A percentile compares a stretch with the other conserved stretches of the same genome.
Conservation (phyloP, 2,113 vertebrate species). For the Paramormyrops kingsleyae region DNA sequence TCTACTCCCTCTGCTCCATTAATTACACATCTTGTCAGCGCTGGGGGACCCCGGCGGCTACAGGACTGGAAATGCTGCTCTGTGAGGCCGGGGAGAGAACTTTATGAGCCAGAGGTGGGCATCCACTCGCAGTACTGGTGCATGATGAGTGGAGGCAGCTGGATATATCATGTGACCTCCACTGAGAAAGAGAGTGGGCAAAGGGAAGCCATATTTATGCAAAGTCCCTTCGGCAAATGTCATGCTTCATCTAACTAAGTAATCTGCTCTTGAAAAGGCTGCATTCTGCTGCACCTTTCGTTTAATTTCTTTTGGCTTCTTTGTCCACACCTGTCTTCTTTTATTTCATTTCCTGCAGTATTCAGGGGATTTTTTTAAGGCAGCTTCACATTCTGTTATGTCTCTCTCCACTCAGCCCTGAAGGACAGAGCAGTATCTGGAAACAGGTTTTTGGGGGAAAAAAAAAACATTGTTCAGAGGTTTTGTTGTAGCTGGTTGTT, state of each 20-base stretch:
- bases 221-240: slow-evolving; percentile 1
- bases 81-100: not conserved
- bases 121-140: not conserved
- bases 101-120: not conserved
- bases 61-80: not conserved
- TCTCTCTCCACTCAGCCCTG: not conserved
- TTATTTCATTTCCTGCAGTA: not conserved
- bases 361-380: not conserved
- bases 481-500: not conserved
- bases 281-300: not conserved
- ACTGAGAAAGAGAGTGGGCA: not conserved
- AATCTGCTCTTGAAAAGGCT: not conserved
- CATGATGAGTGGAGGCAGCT: not conserved
- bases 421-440: not conserved
- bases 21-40: not conserved
- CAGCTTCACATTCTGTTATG: not conserved
- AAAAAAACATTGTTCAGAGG: not conserved
- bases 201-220: not conserved
- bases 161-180: not conserved
- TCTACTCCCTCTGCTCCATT: not conserved
- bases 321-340: not conserved
- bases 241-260: not conserved
- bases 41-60: not conserved
- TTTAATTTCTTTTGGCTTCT: not conserved
- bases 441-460: not conserved